These are phyloP conservation scores for Batillaria attramentaria DNA, from an alignment of 1,140 invertebrate genomes.

Conservation along the genomic window DNA sequence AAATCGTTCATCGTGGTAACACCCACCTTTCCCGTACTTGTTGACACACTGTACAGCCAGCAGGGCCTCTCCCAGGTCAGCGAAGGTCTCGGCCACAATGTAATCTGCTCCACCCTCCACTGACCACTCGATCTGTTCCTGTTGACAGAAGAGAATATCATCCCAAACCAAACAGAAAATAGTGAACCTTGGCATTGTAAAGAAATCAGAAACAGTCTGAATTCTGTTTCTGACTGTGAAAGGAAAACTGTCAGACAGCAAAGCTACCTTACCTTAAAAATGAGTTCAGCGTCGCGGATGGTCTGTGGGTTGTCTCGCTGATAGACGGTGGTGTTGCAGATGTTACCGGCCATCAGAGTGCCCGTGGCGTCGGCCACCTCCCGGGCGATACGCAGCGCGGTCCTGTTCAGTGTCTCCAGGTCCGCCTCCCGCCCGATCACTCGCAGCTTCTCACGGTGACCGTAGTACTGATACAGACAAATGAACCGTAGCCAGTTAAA, in stretches of 20 bases:
- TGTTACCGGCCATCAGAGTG: conserved; percentile 60
- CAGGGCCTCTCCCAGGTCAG: conserved; percentile 56
- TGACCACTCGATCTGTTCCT: conserved; percentile 66
- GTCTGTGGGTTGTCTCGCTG: conserved; percentile 39
- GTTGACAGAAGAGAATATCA: too few species aligned
- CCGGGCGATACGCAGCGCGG: conserved; percentile 55
- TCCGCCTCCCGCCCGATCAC: conserved; percentile 56
- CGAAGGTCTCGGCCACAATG: conserved; percentile 64
- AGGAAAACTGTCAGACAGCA: too few species aligned
- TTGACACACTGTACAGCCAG: too few species aligned
- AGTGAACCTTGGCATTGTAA: too few species aligned
- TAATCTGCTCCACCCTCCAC: conserved; percentile 61
- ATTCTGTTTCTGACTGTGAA: too few species aligned
- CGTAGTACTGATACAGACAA: conserved; percentile 67
- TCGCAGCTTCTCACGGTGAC: conserved; percentile 57
- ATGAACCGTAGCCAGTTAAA: too few species aligned
- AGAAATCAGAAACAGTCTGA: too few species aligned
- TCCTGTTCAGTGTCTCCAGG: conserved; percentile 53
- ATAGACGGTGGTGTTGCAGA: conserved; percentile 57
- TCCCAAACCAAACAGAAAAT: too few species aligned
- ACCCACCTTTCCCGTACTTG: too few species aligned
- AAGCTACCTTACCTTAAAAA: conserved; percentile 58
- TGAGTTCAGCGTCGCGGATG: conserved; percentile 28
- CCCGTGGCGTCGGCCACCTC: conserved; percentile 57
- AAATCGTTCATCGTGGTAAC: too few species aligned